Evolutionary conservation across 2,113 vertebrate genomes (phyloP).

Genomic region (Noctilio leporinus): DNA sequence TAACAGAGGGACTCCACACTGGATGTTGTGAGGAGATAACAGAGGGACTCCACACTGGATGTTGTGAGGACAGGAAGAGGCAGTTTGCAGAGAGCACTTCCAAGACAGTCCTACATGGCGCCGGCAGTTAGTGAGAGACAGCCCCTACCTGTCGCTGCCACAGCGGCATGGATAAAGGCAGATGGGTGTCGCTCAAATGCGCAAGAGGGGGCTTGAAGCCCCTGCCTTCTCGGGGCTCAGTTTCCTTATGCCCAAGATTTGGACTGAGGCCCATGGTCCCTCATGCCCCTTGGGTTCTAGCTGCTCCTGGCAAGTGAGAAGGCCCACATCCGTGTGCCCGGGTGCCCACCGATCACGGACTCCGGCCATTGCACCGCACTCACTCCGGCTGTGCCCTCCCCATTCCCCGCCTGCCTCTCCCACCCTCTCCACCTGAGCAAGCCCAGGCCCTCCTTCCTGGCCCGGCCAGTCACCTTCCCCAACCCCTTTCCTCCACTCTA

Average conservation of each 20-base stretch:
- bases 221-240: neutral
- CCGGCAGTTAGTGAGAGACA: rapidly evolving
- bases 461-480: neutral
- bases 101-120: no score
- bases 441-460: neutral
- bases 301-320: rapidly evolving
- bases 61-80: no score
- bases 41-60: rapidly evolving
- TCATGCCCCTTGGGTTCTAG: neutral
- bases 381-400: neutral
- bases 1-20: no score
- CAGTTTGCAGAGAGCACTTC: rapidly evolving
- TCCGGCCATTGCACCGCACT: rapidly evolving
- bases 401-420: no score
- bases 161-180: rapidly evolving
- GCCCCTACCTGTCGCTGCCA: rapidly evolving
- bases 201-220: neutral
- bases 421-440: neutral
- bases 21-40: no score
- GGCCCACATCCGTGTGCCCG: no score
- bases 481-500: neutral
- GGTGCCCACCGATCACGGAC: neutral
- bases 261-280: neutral
- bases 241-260: neutral
- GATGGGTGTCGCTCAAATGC: rapidly evolving